These are phyloP conservation scores for Mastigias papua DNA, from an alignment of 30 jellyfish, hydroid and myxozoan genomes.

Conservation along the genomic window DNA sequence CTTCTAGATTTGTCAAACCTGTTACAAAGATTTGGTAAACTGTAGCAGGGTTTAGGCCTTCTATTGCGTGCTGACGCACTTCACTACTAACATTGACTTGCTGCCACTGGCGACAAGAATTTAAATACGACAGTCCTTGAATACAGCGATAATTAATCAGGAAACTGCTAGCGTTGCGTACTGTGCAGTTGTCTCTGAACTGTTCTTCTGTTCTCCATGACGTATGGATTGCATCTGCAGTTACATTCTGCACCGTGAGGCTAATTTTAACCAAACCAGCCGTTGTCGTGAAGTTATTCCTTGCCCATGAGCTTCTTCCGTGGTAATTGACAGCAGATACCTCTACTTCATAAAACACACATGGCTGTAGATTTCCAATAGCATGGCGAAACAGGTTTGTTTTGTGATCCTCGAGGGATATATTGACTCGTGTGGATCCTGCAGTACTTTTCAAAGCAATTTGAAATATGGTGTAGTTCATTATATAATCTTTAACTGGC, in stretches of 20 bases:
- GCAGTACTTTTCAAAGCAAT: constrained; percentile 25
- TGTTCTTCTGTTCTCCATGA: constrained; percentile 16
- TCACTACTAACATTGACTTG: neutral
- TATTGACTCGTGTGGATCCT: constrained; percentile 24
- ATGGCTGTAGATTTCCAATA: constrained; percentile 15
- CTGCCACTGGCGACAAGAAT: constrained; percentile 2
- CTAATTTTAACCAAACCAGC: constrained; percentile 43
- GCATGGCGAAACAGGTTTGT: neutral
- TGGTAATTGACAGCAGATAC: constrained; percentile 25
- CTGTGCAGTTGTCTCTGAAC: constrained; percentile 28
- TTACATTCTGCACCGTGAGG: neutral
- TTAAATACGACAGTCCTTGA: constrained; percentile 41
- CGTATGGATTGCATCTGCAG: constrained; percentile 19
- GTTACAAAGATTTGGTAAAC: constrained; percentile 12
- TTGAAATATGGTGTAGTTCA: constrained; percentile 45
- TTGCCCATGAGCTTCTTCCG: constrained; percentile 54
- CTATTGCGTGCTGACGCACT: neutral
- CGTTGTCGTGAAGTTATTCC: constrained; percentile 49
- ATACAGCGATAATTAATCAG: constrained; percentile 14
- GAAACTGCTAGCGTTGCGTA: constrained; percentile 37
- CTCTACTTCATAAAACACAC: constrained; percentile 33
- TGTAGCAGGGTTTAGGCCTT: constrained; percentile 55
- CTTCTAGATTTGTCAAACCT: constrained; percentile 32
- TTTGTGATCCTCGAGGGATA: neutral
- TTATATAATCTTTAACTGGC: constrained; percentile 24